These are phyloP conservation scores for Tryphoninae sp. DNA, from an alignment of 2,888 invertebrate genomes.

Conservation along the genomic window DNA sequence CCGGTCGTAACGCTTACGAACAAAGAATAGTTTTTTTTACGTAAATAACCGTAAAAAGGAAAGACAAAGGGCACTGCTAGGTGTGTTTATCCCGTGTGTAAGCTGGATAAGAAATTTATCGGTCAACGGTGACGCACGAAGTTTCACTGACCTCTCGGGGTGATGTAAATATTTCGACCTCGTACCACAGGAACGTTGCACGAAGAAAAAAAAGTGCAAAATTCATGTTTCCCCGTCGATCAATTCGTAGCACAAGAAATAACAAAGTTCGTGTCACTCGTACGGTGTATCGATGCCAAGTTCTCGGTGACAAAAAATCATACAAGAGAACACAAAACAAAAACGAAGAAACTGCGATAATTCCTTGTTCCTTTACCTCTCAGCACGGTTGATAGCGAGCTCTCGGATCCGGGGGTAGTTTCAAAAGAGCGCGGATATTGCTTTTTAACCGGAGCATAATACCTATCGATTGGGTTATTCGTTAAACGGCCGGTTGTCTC, in stretches of 20 bases:
- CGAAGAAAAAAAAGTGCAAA: background rate
- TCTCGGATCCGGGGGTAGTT: constrained; percentile 70
- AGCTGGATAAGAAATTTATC: constrained; percentile 31
- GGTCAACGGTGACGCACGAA: constrained; percentile 59
- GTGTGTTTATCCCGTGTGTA: constrained; percentile 37
- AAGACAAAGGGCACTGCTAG: background rate
- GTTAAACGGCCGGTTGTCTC: constrained; percentile 56
- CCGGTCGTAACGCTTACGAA: background rate
- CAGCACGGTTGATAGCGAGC: constrained; percentile 67
- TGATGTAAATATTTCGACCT: constrained; percentile 33
- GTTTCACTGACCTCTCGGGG: constrained; percentile 52
- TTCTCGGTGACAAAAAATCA: background rate
- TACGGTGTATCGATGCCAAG: too few species aligned
- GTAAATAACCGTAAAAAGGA: background rate
- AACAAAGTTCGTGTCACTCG: background rate
- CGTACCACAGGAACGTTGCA: background rate
- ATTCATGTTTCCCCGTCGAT: background rate
- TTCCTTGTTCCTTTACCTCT: constrained; percentile 68
- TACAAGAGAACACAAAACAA: constrained; percentile 12
- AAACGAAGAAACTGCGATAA: constrained; percentile 33
- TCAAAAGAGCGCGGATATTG: constrained; percentile 69
- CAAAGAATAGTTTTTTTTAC: background rate
- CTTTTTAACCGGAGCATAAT: constrained; percentile 75
- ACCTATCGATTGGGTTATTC: constrained; percentile 70
- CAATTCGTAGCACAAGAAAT: background rate